These are phyloP conservation scores for Alaudala cheleensis DNA, from an alignment of 2,113 vertebrate genomes.

Conservation along the genomic window DNA sequence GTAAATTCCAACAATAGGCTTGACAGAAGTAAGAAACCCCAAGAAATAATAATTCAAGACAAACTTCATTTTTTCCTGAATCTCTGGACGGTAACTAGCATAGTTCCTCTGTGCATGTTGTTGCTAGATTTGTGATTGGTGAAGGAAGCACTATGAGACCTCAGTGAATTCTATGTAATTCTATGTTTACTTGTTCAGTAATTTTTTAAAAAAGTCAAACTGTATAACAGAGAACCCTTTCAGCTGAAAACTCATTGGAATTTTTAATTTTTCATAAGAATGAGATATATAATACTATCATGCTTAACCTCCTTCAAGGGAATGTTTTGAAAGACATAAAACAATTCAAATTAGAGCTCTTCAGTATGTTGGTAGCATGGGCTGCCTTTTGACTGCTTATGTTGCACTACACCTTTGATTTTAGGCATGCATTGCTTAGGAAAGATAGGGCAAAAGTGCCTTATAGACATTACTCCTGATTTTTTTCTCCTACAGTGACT, in stretches of 20 bases:
- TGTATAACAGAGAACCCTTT: not conserved
- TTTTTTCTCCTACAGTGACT: not conserved
- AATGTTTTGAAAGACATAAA: not conserved
- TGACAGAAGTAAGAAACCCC: not conserved
- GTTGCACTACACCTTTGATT: not conserved
- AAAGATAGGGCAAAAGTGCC: not conserved
- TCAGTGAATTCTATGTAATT: not conserved
- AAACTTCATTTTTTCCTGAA: not conserved
- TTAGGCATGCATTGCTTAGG: not conserved
- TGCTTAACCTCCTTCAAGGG: not conserved
- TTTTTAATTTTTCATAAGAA: slow-evolving; percentile 15
- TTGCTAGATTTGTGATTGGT: not conserved
- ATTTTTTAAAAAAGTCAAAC: not conserved
- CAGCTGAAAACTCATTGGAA: not conserved
- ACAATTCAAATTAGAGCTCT: not conserved
- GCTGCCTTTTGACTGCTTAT: not conserved
- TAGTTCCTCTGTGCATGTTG: not conserved
- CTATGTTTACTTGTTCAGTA: not conserved
- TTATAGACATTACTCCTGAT: not conserved
- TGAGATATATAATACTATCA: not conserved
- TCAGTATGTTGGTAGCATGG: not conserved
- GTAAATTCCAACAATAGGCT: not conserved
- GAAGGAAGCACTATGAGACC: not conserved
- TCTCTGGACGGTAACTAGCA: not conserved
- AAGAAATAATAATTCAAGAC: not conserved